phyloP scores from a whole-genome alignment of 1,140 invertebrate genomes.

The Scaptomyza hsui region DNA sequence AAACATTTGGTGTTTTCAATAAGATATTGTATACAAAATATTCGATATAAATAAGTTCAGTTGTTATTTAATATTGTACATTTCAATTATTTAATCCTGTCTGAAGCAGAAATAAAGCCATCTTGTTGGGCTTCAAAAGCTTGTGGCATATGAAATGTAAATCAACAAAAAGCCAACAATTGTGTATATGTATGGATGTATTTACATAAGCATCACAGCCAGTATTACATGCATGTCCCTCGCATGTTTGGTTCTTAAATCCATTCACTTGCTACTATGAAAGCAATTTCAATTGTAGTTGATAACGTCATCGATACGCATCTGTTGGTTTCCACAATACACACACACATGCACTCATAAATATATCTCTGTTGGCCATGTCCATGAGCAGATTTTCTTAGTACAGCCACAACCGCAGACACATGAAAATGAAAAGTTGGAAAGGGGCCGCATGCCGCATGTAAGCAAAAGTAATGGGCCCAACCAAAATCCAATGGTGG shows the following conservation, averaged over 20 bases:
- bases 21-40: too few species aligned
- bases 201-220: neutral
- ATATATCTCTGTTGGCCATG: neutral
- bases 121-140: neutral
- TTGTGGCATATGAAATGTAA: neutral
- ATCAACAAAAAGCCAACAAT: neutral
- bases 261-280: slow-evolving; percentile 5
- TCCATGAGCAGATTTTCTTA: slow-evolving; percentile 17
- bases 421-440: slow-evolving; percentile 72
- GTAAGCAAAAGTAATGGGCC: slow-evolving; percentile 22
- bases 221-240: neutral
- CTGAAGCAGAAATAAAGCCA: too few species aligned
- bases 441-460: too few species aligned
- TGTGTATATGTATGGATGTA: too few species aligned
- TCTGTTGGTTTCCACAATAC: neutral
- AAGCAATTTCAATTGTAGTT: slow-evolving; percentile 49
- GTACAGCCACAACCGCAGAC: slow-evolving; percentile 16
- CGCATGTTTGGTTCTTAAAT: slow-evolving; percentile 18
- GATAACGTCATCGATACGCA: slow-evolving; percentile 55
- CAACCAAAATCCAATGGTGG: slow-evolving; percentile 35
- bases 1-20: too few species aligned
- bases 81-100: too few species aligned
- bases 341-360: too few species aligned
- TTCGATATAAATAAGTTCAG: too few species aligned
- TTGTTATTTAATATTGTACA: too few species aligned